Evolutionary conservation across 1,140 invertebrate species (phyloP).

Genomic region (Nephotettix cincticeps): DNA sequence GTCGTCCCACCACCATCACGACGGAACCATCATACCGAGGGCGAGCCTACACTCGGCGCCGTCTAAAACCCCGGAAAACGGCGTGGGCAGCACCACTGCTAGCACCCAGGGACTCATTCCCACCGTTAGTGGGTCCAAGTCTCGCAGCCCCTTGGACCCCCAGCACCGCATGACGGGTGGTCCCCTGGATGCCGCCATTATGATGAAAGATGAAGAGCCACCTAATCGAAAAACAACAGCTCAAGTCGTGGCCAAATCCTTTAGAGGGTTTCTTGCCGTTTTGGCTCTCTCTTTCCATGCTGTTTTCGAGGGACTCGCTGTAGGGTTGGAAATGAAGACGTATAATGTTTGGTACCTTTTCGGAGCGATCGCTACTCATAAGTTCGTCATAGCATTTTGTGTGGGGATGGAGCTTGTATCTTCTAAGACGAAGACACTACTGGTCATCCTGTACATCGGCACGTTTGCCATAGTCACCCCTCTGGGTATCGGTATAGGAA

Average conservation of each 20-base stretch:
- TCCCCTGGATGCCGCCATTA: constrained; percentile 20
- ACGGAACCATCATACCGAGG: constrained; percentile 41
- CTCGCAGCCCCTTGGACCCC: constrained; percentile 32
- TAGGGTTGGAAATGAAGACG: constrained; percentile 68
- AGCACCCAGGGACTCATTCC: constrained; percentile 40
- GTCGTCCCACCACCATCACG: constrained; percentile 32
- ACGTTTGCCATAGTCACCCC: constrained; percentile 69
- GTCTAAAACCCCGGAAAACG: constrained; percentile 26
- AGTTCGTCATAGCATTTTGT: constrained; percentile 70
- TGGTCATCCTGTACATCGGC: constrained; percentile 59
- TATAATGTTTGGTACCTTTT: constrained; percentile 66
- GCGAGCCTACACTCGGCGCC: constrained; percentile 26
- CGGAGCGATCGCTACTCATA: constrained; percentile 71
- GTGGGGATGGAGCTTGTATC: constrained; percentile 67
- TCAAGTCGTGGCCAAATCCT: constrained; percentile 46
- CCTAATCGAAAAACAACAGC: constrained; percentile 8
- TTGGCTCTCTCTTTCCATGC: constrained; percentile 78
- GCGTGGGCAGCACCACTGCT: constrained; percentile 36
- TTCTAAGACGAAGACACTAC: constrained; percentile 56
- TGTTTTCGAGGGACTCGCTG: constrained; percentile 78
- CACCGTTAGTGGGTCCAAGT: constrained; percentile 29
- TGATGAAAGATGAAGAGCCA: constrained; percentile 21
- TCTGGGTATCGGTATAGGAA: constrained; percentile 63
- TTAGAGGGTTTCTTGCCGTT: constrained; percentile 65
- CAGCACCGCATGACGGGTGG: constrained; percentile 38